A percentile compares a stretch with the other conserved stretches of the same genome.
Evolutionary conservation across 2,113 vertebrate genomes (phyloP).

Genomic region (Daphoenositta chrysoptera): DNA sequence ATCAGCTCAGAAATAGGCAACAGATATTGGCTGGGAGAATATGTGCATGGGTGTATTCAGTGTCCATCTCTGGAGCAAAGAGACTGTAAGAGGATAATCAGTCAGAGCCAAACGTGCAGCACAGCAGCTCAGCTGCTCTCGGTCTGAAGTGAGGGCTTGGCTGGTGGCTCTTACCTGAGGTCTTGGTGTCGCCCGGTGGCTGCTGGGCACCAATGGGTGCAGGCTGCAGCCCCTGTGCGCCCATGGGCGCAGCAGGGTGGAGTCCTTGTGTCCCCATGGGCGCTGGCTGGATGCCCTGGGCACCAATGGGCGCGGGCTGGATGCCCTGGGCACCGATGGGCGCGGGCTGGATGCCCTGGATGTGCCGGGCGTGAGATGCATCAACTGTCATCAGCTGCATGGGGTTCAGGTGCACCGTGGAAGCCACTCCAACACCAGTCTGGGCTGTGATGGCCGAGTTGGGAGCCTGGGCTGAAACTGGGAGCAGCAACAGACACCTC

Average conservation of each 20-base stretch:
- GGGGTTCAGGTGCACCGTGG: slow-evolving; percentile 93
- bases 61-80: neutral
- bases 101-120: neutral
- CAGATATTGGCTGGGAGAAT: neutral
- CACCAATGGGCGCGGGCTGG: slow-evolving; percentile 83
- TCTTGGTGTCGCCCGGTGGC: slow-evolving; percentile 82
- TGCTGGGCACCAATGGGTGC: slow-evolving; percentile 79
- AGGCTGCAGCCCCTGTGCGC: slow-evolving; percentile 87
- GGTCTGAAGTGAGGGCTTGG: neutral
- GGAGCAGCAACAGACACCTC: neutral
- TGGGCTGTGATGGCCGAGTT: slow-evolving; percentile 90
- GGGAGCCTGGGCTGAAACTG: slow-evolving; percentile 93
- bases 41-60: accelerated
- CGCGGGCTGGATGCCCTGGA: slow-evolving; percentile 87
- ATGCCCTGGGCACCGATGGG: slow-evolving; percentile 92
- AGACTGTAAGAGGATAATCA: neutral
- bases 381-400: slow-evolving; percentile 98
- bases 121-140: neutral
- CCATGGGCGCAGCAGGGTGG: slow-evolving; percentile 83
- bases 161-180: slow-evolving; percentile 76
- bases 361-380: slow-evolving; percentile 81
- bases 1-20: neutral
- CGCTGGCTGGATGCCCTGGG: slow-evolving; percentile 89
- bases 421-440: slow-evolving; percentile 89
- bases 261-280: slow-evolving; percentile 88